These are phyloP conservation scores for Mesorhabditis sp. DNA, from an alignment of 2,888 invertebrate genomes.

Conservation along the genomic window DNA sequence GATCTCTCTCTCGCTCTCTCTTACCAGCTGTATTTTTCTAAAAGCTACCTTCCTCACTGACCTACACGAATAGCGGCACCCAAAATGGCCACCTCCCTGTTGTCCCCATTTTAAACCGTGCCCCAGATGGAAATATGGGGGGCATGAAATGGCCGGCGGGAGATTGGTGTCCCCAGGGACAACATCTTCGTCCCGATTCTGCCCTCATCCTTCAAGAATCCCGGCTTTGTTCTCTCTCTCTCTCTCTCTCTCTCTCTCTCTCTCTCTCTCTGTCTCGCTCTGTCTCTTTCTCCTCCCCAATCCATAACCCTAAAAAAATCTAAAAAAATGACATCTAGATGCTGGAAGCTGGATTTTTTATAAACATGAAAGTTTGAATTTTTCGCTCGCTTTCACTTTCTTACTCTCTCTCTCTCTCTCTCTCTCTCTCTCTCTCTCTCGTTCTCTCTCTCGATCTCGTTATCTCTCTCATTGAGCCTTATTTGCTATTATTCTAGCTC, in stretches of 20 bases:
- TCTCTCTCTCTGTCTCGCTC: constrained; percentile 5
- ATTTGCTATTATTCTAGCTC: neutral
- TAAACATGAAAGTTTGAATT: neutral
- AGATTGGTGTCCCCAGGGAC: no score
- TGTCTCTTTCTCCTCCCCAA: neutral
- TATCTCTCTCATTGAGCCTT: constrained; percentile 4
- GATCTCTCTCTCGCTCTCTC: no score
- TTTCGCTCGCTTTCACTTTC: neutral
- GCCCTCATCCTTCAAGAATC: neutral
- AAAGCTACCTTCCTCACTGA: no score
- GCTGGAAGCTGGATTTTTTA: neutral
- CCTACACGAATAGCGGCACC: no score
- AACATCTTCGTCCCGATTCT: no score
- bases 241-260: neutral
- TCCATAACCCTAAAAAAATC: neutral
- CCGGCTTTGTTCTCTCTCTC: neutral
- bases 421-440: constrained; percentile 5
- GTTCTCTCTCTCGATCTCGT: neutral
- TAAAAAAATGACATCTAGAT: no score
- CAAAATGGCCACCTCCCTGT: neutral
- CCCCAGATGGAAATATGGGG: constrained; percentile 7
- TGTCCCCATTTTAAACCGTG: constrained; percentile 10
- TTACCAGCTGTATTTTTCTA: no score
- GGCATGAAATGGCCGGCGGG: neutral
- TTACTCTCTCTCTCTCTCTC: neutral